These are phyloP conservation scores for Peromyscus polionotus DNA, from an alignment of 2,113 vertebrate genomes.

Conservation along the genomic window DNA sequence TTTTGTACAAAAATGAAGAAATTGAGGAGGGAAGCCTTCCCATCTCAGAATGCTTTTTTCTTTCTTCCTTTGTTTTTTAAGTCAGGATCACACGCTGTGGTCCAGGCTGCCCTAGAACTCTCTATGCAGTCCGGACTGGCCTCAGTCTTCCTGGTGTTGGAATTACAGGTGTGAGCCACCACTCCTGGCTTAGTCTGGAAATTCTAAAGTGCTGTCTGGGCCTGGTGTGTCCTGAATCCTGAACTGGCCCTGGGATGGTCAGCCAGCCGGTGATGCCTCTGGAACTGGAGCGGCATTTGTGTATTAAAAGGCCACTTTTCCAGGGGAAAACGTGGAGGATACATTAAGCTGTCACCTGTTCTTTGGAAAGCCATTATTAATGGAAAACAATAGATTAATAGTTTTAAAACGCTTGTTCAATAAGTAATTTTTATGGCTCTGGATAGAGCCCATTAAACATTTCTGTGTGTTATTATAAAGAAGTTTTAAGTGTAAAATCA, in stretches of 20 bases:
- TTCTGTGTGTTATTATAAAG: slow-evolving; percentile 85
- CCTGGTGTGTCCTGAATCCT: background rate
- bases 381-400: slow-evolving; percentile 87
- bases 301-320: slow-evolving; percentile 78
- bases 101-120: background rate
- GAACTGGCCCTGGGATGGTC: background rate
- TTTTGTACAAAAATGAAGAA: background rate
- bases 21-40: background rate
- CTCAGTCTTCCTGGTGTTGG: background rate
- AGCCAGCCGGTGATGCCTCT: fast-evolving
- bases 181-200: background rate
- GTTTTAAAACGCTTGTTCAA: slow-evolving; percentile 85
- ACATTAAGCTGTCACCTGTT: slow-evolving; percentile 83
- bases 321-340: slow-evolving; percentile 69
- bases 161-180: background rate
- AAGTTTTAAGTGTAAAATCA: slow-evolving; percentile 86
- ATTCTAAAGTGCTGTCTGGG: background rate
- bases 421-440: slow-evolving; percentile 85
- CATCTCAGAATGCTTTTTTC: background rate
- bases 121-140: background rate
- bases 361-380: slow-evolving; percentile 84
- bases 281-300: background rate
- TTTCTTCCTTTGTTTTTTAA: background rate
- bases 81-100: no score
- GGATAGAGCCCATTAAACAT: slow-evolving; percentile 85